phyloP scores from a whole-genome alignment of 2,113 vertebrate species.

The Nesoenas mayeri region DNA sequence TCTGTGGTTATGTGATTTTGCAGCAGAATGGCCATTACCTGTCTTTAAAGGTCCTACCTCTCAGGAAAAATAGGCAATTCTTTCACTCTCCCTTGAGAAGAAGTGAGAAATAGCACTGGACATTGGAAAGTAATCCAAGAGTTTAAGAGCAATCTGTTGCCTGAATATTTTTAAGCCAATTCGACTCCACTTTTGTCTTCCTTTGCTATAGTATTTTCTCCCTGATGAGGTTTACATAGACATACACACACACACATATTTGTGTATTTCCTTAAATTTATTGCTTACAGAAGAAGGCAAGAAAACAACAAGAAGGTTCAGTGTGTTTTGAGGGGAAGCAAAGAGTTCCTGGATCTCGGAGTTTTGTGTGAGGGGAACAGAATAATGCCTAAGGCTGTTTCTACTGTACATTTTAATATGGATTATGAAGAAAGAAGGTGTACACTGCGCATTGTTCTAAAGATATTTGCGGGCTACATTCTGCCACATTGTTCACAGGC shows the following conservation, averaged over 20 bases:
- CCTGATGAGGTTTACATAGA: not conserved
- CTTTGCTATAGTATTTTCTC: not conserved
- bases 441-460: not conserved
- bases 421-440: not conserved
- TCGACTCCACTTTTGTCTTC: not conserved
- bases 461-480: not conserved
- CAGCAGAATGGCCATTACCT: not conserved
- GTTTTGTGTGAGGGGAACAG: not conserved
- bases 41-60: not conserved
- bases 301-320: not conserved
- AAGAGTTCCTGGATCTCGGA: not conserved
- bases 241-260: not conserved
- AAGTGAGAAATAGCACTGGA: not conserved
- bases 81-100: not conserved
- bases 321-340: not conserved
- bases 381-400: not conserved
- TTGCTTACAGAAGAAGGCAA: not conserved
- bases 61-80: conserved; percentile 17
- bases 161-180: not conserved
- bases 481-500: not conserved
- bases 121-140: conserved; percentile 15
- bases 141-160: not conserved
- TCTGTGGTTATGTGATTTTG: not conserved
- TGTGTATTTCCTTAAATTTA: not conserved
- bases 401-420: not conserved